These are phyloP conservation scores for Pemphredon lugubris DNA, from an alignment of 2,888 invertebrate species.

Conservation along the genomic window DNA sequence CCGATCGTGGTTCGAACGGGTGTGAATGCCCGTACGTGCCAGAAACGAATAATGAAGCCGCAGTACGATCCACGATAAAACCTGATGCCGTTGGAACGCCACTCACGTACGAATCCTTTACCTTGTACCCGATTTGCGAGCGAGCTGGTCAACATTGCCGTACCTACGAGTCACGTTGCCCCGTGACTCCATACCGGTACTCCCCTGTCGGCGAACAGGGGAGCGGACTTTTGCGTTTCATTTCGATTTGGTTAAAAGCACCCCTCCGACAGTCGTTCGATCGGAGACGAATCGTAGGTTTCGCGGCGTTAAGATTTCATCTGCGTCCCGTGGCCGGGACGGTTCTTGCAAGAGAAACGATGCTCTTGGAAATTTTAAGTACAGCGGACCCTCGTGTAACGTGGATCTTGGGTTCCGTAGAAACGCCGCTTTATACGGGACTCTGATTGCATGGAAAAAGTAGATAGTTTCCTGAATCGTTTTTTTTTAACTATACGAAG, in stretches of 20 bases:
- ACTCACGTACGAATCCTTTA: slow-evolving; percentile 70
- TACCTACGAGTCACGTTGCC: slow-evolving; percentile 56
- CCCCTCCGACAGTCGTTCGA: too few species aligned
- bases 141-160: slow-evolving; percentile 60
- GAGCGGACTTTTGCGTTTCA: slow-evolving; percentile 8
- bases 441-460: too few species aligned
- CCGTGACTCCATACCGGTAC: slow-evolving; percentile 23
- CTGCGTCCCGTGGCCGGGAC: too few species aligned
- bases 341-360: too few species aligned
- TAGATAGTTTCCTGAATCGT: too few species aligned
- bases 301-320: not conserved
- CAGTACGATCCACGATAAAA: slow-evolving; percentile 65
- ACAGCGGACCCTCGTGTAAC: too few species aligned
- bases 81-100: slow-evolving; percentile 64
- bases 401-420: too few species aligned
- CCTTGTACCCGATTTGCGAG: slow-evolving; percentile 72
- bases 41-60: slow-evolving; percentile 71
- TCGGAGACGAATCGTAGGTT: too few species aligned
- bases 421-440: too few species aligned
- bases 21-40: slow-evolving; percentile 70
- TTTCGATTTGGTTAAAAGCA: not conserved
- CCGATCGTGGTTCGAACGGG: slow-evolving; percentile 60
- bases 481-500: too few species aligned
- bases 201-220: not conserved
- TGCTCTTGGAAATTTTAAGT: too few species aligned